Evolutionary conservation across 1,140 invertebrate species (phyloP), one percentile per base, ranked within the genome.

Genomic region (Aphis craccivora): DNA sequence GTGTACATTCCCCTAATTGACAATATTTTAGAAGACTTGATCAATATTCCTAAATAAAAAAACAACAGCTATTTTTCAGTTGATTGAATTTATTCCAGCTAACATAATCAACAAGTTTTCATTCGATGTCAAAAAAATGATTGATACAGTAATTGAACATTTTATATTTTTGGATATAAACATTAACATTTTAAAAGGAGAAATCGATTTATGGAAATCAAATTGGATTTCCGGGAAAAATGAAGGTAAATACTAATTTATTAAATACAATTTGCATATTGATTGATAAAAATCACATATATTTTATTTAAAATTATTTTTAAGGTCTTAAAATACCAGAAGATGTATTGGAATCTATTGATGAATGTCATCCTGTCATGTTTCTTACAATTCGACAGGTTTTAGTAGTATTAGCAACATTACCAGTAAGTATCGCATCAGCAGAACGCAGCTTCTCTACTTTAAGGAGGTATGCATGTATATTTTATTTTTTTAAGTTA

Each of bases 401-500:
- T 43, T 45, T 86, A 45, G 22, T 86, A 45, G 40, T 86, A 23
- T 86, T 86, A 86, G 83, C 40, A 45, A 90, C 48, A 53, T 37
- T 90, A 40, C 89, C 89, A 22, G 89, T 90, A 51, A 90, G 89
- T 40, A 43, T 55, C n/a, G 89, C 89, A n/a, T 53, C 89, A n/a
- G 51, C 89, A 55, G 89, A 90, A 90, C 89, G 89, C 35, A 90
- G 51, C 22, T 90, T 90, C 40, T 90, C 89, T 55, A 90, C 89
- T 90, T 55, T 90, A 25, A 53, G 89, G 30, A 53, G 89, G 83
- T 86, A 83, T 83, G 81, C 81, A 83, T 83, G 81, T 83, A 37
- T 83, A 60, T 60, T 60, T 60, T 60, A 23, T 23, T 60, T 60
- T 60, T 60, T 9, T 60, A 60, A 51, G 55, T 60, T 60, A 60